Base-by-base conservation (phyloP, 2,797 vertebrate genomes). In the Zenarchopterus dispar region DNA sequence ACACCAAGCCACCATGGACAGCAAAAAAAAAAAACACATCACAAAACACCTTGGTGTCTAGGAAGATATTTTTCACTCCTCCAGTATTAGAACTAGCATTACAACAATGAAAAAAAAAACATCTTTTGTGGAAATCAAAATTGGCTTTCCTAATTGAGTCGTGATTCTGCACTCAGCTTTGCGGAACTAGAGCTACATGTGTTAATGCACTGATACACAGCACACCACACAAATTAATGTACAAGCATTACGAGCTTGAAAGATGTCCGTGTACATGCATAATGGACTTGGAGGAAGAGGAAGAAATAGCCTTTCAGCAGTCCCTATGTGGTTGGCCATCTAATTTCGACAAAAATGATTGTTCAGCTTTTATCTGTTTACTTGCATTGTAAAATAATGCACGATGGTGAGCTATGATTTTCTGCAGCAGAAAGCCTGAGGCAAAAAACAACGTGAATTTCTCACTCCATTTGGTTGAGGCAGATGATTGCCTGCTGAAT, bases 291-390 rank as follows among this genome's bases (percentile, higher is more conserved):
- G 24, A 48, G 19, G 22, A 55, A 28, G 26, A 57, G 19, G 49
- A 54, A 26, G 23, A 19, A 41, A 55, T 49, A 68, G 4, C 39
- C 60, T 63, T 70, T 64, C 16, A 65, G 51, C 51, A 51, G 8
- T 54, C 43, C 18, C 36, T 51, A 21, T 53, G 15, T 51, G 57
- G 21, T n/a, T 60, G 45, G 57, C 19, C 33, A 11, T 73, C 46
- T 58, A 53, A 52, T 75, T 73, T 73, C 74, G 22, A 65, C 15
- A 51, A 46, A 24, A 68, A 46, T 21, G 7, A 60, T 21, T 59
- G 7, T 16, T 43, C 6, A 7, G 43, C 33, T 48, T 46, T 28
- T 18, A 68, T 52, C 36, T 50, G 18, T 56, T 67, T 6, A 28
- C 9, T n/a, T 9, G 1, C 8, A 31, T 16, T 19, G 53, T 41